Evolutionary conservation across 2,797 vertebrate species (phyloP).

Genomic region (Macropus fuliginosus): DNA sequence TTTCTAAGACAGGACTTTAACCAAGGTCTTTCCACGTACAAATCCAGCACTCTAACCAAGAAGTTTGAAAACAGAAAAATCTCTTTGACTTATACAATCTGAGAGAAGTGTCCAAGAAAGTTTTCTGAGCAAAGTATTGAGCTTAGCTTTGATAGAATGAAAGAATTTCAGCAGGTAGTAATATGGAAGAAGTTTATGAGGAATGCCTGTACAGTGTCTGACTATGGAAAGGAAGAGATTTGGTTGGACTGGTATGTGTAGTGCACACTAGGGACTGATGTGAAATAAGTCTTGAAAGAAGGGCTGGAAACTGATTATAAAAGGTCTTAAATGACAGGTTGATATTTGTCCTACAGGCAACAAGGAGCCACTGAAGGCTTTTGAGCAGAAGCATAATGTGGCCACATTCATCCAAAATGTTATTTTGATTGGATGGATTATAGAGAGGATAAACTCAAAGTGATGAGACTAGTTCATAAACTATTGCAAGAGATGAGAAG

Average conservation of each 20-base stretch:
- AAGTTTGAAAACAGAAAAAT: neutral
- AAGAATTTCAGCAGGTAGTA: neutral
- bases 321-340: neutral
- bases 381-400: neutral
- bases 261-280: fast-evolving
- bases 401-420: neutral
- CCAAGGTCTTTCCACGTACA: neutral
- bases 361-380: neutral
- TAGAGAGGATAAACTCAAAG: neutral
- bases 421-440: neutral
- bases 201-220: neutral
- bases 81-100: neutral
- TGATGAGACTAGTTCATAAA: neutral
- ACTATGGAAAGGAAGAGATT: neutral
- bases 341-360: slow-evolving; percentile 7
- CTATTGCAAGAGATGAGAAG: neutral
- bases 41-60: neutral
- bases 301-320: neutral
- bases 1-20: neutral
- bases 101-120: neutral
- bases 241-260: neutral
- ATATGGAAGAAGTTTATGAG: neutral
- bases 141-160: neutral
- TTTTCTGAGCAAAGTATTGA: neutral
- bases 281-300: no score